These are phyloP conservation scores for Psittacara wagleri DNA, from an alignment of 2,113 vertebrate species.

Conservation along the genomic window DNA sequence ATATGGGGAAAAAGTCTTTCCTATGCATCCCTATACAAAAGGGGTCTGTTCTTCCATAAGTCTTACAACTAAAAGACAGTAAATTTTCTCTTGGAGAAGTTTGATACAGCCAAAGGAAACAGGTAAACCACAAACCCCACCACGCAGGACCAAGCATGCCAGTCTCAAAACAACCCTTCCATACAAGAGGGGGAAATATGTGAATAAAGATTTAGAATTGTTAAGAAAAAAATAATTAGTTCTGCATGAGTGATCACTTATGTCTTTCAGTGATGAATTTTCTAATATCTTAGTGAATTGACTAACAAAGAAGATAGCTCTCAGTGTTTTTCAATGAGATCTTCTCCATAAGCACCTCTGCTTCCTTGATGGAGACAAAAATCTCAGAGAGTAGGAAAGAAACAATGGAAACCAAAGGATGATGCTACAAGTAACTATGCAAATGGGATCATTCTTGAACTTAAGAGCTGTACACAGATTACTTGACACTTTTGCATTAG, in stretches of 20 bases:
- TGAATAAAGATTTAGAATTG: background rate
- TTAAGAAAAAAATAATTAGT: background rate
- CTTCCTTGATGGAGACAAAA: background rate
- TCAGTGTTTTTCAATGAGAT: background rate
- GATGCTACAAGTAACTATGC: background rate
- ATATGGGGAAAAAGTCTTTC: background rate
- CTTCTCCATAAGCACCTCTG: background rate
- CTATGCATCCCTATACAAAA: background rate
- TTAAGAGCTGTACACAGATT: background rate
- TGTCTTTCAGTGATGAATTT: background rate
- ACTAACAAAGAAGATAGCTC: background rate
- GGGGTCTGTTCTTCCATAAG: background rate
- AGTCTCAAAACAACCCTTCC: background rate
- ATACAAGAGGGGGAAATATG: background rate
- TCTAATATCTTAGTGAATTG: background rate
- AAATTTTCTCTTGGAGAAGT: background rate
- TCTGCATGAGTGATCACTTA: background rate
- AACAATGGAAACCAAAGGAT: background rate
- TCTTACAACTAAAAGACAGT: background rate
- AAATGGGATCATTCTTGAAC: background rate
- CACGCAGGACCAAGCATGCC: background rate
- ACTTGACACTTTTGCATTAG: background rate
- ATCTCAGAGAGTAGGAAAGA: background rate
- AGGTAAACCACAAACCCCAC: background rate
- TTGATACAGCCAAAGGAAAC: background rate